Evolutionary conservation across 2,113 vertebrate genomes (phyloP), one percentile per base, ranked within the genome.

Genomic region (Micromys minutus): DNA sequence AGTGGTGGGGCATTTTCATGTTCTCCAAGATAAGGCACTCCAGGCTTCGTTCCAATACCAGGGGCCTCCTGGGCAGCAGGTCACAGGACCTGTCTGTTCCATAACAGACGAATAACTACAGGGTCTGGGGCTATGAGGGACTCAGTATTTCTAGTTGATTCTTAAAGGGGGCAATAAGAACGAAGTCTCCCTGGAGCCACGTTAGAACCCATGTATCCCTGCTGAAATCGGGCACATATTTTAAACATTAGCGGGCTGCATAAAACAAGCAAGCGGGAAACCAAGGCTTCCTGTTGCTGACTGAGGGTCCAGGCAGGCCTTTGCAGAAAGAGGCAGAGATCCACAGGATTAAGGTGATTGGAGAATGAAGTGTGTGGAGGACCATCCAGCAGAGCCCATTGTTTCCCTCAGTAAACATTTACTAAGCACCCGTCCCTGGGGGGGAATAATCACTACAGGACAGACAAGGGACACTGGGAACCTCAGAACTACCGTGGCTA

Each of bases 121-220:
- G 81, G 57, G 84, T 52, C 67, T 19, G 10, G 31, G 45, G 22
- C 61, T 63, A 55, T 15, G 59, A 75, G 63, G n/a, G 36, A 87
- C 34, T 57, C 86, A 5, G 34, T 21, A 39, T 42, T 39, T 55
- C 79, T 59, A 42, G 45, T 74, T 0, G 7, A 86, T 83, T 85
- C 79, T 93, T 90, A 55, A 90, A 72, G 92, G 88, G 67, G 71
- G 42, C 95, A 96, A 96, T 63, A 90, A 89, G 71, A 55, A 59
- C 15, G 59, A 80, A 3, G 5, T 61, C 22, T 65, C 75, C 72
- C 93, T 0, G 4, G 88, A 91, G 93, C 39, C 2, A 0, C 57
- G 72, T 90, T 50, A 87, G 52, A 95, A 87, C 72, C 93, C 79
- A 17, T 3, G 26, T 9, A 42, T 83, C 55, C 61, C 71, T 71